Conservation (phyloP, 2,113 vertebrate species). For the Phainopepla nitens region DNA sequence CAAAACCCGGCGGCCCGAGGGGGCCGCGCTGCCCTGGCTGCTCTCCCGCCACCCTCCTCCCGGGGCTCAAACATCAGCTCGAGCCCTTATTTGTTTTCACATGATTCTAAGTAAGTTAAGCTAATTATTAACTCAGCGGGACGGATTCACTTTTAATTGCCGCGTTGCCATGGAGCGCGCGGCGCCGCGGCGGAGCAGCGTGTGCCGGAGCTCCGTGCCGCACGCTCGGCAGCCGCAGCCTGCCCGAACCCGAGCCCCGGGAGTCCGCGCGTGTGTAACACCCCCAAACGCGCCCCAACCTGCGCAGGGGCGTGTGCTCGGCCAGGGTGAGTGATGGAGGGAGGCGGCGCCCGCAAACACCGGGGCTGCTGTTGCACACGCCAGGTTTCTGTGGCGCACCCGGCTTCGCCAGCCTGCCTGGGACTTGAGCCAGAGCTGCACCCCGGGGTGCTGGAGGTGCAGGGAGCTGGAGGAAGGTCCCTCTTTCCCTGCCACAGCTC, state of each 20-base stretch:
- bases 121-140: constrained; percentile 55
- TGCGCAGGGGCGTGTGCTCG: neutral
- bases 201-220: neutral
- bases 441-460: neutral
- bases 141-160: constrained; percentile 55
- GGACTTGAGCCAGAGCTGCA: neutral
- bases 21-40: neutral
- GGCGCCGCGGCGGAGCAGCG: neutral
- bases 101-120: constrained; percentile 32
- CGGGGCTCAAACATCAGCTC: neutral
- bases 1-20: neutral
- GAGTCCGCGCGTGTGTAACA: accelerated
- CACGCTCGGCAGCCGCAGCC: neutral
- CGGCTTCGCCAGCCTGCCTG: neutral
- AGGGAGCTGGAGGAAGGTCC: neutral
- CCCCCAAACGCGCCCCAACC: neutral
- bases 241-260: accelerated
- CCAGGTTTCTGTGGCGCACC: neutral
- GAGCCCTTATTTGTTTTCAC: constrained; percentile 35
- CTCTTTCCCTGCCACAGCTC: neutral
- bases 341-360: accelerated
- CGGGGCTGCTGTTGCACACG: neutral
- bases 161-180: neutral
- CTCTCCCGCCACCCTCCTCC: neutral
- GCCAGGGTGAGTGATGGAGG: neutral